phyloP scores from a whole-genome alignment of 2,113 vertebrate genomes.

The Xerus inauris region DNA sequence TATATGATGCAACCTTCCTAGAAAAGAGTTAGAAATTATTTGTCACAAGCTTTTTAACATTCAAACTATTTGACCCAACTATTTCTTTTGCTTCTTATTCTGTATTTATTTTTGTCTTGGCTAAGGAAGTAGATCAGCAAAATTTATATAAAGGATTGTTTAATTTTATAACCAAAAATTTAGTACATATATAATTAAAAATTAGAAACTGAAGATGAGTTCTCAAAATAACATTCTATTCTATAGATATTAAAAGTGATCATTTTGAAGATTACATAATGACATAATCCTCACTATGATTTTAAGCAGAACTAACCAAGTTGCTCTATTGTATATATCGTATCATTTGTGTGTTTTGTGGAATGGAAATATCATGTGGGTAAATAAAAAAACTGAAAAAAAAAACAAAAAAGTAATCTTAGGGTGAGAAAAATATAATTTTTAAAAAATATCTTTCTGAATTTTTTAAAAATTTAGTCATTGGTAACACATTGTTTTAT shows the following conservation, averaged over 20 bases:
- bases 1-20: neutral
- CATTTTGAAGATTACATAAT: conserved; percentile 22
- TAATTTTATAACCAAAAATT: neutral
- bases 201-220: neutral
- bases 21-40: conserved; percentile 12
- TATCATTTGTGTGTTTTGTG: neutral
- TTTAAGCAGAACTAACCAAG: conserved; percentile 27
- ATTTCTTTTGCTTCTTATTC: conserved; percentile 6
- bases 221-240: neutral
- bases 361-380: neutral
- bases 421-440: neutral
- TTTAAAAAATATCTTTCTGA: neutral
- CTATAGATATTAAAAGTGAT: neutral
- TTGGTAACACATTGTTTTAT: conserved; percentile 4
- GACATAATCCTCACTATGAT: neutral
- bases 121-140: neutral
- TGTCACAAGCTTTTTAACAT: neutral
- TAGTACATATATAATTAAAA: neutral
- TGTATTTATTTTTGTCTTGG: conserved; percentile 37
- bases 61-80: neutral
- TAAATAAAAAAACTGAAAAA: conserved; percentile 8
- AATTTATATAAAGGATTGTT: neutral
- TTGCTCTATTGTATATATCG: neutral
- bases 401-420: neutral
- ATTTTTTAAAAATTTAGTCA: conserved; percentile 35